These are phyloP conservation scores for Ataeniobius toweri DNA, from an alignment of 2,797 vertebrate species.

Conservation along the genomic window DNA sequence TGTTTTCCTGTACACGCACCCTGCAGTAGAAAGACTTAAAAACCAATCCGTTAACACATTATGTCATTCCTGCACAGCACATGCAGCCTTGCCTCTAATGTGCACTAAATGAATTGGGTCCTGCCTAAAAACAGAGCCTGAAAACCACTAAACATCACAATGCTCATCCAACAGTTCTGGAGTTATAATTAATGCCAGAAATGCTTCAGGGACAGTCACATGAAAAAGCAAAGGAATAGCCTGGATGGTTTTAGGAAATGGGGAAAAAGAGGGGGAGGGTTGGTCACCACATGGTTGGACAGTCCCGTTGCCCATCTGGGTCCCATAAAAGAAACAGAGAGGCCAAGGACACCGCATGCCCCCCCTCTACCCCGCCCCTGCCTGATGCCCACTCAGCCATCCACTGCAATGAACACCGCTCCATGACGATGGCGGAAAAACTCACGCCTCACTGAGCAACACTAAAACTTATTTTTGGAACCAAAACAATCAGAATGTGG, in stretches of 20 bases:
- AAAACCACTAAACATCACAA: conserved; percentile 1
- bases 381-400: conserved; percentile 60
- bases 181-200: conserved; percentile 22
- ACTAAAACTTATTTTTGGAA: neutral
- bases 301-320: conserved; percentile 81
- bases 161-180: conserved; percentile 12
- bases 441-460: neutral
- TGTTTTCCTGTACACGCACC: neutral
- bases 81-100: conserved; percentile 5
- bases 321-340: conserved; percentile 76
- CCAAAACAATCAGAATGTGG: neutral
- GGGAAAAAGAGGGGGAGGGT: conserved; percentile 61
- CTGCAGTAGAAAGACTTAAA: conserved; percentile 9
- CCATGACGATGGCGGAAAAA: conserved; percentile 26
- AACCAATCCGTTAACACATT: neutral
- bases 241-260: conserved; percentile 53
- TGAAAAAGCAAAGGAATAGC: conserved; percentile 24
- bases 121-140: conserved; percentile 2
- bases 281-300: conserved; percentile 80
- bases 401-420: conserved; percentile 54
- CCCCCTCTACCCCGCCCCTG: conserved; percentile 26
- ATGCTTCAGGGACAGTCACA: conserved; percentile 21
- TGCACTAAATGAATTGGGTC: conserved; percentile 11
- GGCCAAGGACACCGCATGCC: conserved; percentile 77
- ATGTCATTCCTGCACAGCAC: conserved; percentile 10